phyloP scores from a whole-genome alignment of 2,888 invertebrate species.

The Watsonalla cultraria region DNA sequence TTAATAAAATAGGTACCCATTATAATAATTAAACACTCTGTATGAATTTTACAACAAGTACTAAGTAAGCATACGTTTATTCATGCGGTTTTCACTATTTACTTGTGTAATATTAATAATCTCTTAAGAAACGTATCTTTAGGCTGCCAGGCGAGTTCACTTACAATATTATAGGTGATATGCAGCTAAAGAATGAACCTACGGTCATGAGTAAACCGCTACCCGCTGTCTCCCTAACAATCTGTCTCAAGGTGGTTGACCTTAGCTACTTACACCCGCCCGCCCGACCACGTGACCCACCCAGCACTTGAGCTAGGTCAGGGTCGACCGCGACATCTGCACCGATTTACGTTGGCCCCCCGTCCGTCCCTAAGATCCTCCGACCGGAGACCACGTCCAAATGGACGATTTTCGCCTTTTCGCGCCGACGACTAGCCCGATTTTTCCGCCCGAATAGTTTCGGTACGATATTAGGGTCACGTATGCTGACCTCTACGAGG shows the following conservation, averaged over 20 bases:
- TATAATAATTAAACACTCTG: too few relatives aligned
- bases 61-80: too few relatives aligned
- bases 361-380: slow-evolving; percentile 12
- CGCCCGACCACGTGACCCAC: slow-evolving; percentile 71
- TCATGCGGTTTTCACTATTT: too few relatives aligned
- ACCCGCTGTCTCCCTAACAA: slow-evolving; percentile 44
- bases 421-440: slow-evolving; percentile 47
- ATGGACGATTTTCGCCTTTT: slow-evolving; percentile 43
- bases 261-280: slow-evolving; percentile 56
- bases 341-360: slow-evolving; percentile 45
- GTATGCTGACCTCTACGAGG: slow-evolving; percentile 58
- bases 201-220: slow-evolving; percentile 4
- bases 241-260: slow-evolving; percentile 74
- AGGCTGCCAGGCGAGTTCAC: too few relatives aligned
- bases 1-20: too few relatives aligned
- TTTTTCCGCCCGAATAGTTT: slow-evolving; percentile 74
- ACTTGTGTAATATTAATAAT: too few relatives aligned
- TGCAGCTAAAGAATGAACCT: background rate
- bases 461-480: slow-evolving; percentile 47
- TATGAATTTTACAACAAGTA: too few relatives aligned
- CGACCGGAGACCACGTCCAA: slow-evolving; percentile 24
- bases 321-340: slow-evolving; percentile 60
- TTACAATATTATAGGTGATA: too few relatives aligned
- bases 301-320: slow-evolving; percentile 74
- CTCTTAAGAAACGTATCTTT: too few relatives aligned